Evolutionary conservation across 2,888 invertebrate genomes (phyloP), one percentile per base, ranked within the genome.

Genomic region (Stenchaetothrips biformis): DNA sequence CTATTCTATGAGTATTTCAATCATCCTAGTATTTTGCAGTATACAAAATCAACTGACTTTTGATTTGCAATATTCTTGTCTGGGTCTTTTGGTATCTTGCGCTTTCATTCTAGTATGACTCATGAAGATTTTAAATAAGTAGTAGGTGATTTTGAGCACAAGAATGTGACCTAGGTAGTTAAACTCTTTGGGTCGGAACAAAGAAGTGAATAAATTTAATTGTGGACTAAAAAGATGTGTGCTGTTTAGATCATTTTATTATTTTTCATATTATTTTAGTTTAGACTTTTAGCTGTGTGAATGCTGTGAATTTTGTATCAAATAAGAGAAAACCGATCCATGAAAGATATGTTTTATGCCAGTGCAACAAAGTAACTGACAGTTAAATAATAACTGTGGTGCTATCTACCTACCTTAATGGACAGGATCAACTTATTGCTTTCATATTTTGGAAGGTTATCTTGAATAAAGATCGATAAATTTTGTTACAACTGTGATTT

Each of bases 191-290:
- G 18, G 18, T 53, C 13, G 53, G 13, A 53, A 53, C 21, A 25
- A 25, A 25, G 4, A 9, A 13, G 18, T 59, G 7, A 6, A 59
- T 18, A 59, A 13, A 59, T 13, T 59, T 9, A 13, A 59, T 1
- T 37, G 37, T 37, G 37, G 37, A 37, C 37, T 1, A 2, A 37
- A 37, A 37, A 37, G 37, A 59, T 59, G 16, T 0, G 59, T 13
- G 59, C 59, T 18, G 37, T 37, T 59, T 59, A 59, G 59, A 59
- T 59, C 16, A 59, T 59, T 16, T 13, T 74, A 21, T 25, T 74
- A 74, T 74, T 74, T 74, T 74, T 74, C 67, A 25, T 74, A 74
- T 74, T 74, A 74, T 53, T 8, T 74, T 21, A 25, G 67, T 11
- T 9, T 74, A 74, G 67, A 25, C 4, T 37, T 37, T 37, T 37